Evolutionary conservation across 2,888 invertebrate genomes (phyloP).

Genomic region (Neoaliturus tenellus): DNA sequence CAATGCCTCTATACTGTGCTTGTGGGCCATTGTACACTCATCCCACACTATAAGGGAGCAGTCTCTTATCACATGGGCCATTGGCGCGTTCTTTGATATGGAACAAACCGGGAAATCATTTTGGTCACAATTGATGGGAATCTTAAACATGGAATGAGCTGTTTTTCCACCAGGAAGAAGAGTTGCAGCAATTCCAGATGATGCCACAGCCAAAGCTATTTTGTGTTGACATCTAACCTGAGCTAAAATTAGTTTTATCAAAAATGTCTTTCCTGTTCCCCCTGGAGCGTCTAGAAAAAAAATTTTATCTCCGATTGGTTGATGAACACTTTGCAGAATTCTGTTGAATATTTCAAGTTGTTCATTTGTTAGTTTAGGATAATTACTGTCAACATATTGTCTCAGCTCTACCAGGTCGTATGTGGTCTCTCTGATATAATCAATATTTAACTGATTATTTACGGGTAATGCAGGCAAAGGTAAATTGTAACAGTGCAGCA

Average conservation of each 20-base stretch:
- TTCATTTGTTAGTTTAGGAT: constrained; percentile 6
- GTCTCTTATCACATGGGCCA: background rate
- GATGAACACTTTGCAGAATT: background rate
- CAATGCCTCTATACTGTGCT: constrained; percentile 1
- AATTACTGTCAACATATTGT: background rate
- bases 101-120: background rate
- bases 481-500: background rate
- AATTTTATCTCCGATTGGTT: background rate
- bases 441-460: background rate
- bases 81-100: background rate
- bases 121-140: constrained; percentile 1
- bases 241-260: constrained; percentile 17
- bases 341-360: background rate
- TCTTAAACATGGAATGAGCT: constrained; percentile 35
- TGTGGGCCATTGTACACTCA: constrained; percentile 33
- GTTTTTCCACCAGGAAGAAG: constrained; percentile 66
- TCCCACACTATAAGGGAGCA: constrained; percentile 34
- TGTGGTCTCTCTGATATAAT: background rate
- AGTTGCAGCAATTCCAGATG: constrained; percentile 3
- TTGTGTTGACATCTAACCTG: background rate
- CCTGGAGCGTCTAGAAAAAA: constrained; percentile 39
- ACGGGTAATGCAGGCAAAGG: background rate
- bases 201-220: constrained; percentile 30
- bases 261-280: constrained; percentile 33
- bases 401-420: constrained; percentile 25